phyloP scores from a whole-genome alignment of 2,888 invertebrate species.

The Agelastica alni region DNA sequence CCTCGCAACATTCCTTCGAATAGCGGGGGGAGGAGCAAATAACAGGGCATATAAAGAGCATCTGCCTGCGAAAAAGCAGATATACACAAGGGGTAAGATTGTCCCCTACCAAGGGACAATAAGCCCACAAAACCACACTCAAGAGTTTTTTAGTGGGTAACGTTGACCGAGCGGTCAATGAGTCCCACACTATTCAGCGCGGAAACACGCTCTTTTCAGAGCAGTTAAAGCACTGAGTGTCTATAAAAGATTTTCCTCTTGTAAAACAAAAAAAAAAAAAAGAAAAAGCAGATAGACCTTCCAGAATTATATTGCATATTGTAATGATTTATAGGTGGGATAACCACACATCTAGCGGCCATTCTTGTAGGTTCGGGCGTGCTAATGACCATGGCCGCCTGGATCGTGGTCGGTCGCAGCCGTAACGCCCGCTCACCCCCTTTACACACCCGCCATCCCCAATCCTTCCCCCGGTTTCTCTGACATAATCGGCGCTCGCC shows the following conservation, averaged over 20 bases:
- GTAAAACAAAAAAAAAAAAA: no score
- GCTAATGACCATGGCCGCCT: slow-evolving; percentile 58
- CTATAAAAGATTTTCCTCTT: no score
- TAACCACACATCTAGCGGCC: slow-evolving; percentile 58
- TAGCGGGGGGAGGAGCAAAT: slow-evolving; percentile 6
- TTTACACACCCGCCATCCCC: slow-evolving; percentile 27
- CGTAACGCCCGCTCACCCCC: slow-evolving; percentile 35
- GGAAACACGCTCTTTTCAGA: no score
- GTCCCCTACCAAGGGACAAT: no score
- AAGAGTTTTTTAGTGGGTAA: no score
- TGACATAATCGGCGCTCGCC: slow-evolving; percentile 54
- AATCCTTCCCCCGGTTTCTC: slow-evolving; percentile 37
- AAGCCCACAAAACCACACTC: no score
- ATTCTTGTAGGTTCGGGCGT: slow-evolving; percentile 58
- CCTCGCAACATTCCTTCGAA: slow-evolving; percentile 13
- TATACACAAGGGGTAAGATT: no score
- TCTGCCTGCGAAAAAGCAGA: slow-evolving; percentile 58
- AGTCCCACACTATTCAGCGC: no score
- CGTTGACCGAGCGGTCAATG: no score
- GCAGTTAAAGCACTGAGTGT: no score
- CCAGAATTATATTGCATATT: slow-evolving; percentile 60
- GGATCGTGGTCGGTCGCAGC: slow-evolving; percentile 52
- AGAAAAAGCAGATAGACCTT: slow-evolving; percentile 57
- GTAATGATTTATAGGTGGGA: slow-evolving; percentile 59
- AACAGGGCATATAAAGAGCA: slow-evolving; percentile 54